Evolutionary conservation across 30 jellyfish, hydroid and myxozoan species (phyloP).

Genomic region (Aurelia sp.): DNA sequence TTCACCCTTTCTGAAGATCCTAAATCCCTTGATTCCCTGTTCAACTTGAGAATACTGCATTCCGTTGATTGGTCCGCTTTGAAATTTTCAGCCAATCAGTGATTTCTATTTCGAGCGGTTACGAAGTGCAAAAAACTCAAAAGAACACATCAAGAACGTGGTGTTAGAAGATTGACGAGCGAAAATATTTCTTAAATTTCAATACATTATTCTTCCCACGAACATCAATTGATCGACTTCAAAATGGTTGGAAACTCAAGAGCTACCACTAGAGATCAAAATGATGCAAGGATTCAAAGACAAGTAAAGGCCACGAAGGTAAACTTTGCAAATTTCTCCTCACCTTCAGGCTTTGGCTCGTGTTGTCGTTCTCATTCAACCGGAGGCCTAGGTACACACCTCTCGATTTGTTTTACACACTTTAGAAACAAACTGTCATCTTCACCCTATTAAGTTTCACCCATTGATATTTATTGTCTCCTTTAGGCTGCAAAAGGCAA

Average conservation of each 20-base stretch:
- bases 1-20: no score
- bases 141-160: slow-evolving; percentile 26
- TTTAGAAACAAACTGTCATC: no score
- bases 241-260: slow-evolving; percentile 39
- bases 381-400: no score
- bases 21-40: no score
- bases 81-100: slow-evolving; percentile 36
- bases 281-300: not conserved
- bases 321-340: not conserved
- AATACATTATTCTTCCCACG: not conserved
- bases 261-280: slow-evolving; percentile 13
- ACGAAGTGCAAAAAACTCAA: slow-evolving; percentile 59
- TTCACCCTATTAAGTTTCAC: no score
- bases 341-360: not conserved
- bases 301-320: not conserved
- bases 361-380: no score
- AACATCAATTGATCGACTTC: not conserved
- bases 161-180: not conserved
- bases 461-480: not conserved
- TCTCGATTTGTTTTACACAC: no score
- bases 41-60: no score
- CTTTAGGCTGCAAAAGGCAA: slow-evolving; percentile 13
- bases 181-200: not conserved
- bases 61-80: slow-evolving; percentile 48
- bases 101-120: slow-evolving; percentile 9